phyloP scores from a whole-genome alignment of 2,888 invertebrate species.

The Drosophila leonis region DNA sequence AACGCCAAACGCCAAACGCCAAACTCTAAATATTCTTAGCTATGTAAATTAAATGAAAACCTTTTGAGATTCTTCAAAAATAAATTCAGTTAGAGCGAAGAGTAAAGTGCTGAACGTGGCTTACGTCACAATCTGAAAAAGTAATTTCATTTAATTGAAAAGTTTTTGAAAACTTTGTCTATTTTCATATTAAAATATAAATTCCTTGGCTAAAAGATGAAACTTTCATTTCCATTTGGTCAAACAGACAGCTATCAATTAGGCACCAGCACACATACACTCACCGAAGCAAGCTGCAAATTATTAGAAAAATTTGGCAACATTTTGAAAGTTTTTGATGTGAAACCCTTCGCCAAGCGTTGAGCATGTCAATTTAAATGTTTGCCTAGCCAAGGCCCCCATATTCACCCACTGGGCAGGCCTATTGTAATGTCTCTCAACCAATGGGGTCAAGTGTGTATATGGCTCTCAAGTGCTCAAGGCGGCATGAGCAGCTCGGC shows the following conservation, averaged over 20 bases:
- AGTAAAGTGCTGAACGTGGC: conserved; percentile 11
- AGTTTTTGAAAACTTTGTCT: conserved; percentile 59
- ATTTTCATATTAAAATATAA: conserved; percentile 25
- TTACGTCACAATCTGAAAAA: conserved; percentile 17
- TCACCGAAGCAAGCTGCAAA: conserved; percentile 8
- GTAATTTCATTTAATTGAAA: conserved; percentile 49
- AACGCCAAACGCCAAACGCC: conserved; percentile 3
- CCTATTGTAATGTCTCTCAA: conserved; percentile 64
- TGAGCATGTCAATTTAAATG: conserved; percentile 57
- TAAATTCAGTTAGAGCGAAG: conserved; percentile 1
- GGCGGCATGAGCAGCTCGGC: conserved; percentile 51
- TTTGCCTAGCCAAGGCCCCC: conserved; percentile 36
- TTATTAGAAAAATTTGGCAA: conserved; percentile 47
- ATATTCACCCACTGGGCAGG: conserved; percentile 22
- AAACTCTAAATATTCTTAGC: not conserved
- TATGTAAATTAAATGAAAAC: conserved; percentile 30
- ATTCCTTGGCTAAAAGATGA: conserved; percentile 37
- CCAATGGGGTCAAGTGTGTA: conserved; percentile 76
- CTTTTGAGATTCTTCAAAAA: conserved; percentile 11
- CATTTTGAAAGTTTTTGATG: conserved; percentile 57
- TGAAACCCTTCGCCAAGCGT: conserved; percentile 18
- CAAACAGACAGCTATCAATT: conserved; percentile 59
- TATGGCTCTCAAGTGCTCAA: conserved; percentile 69
- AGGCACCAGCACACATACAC: conserved; percentile 32
- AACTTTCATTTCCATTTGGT: conserved; percentile 66